A percentile compares a stretch with the other conserved stretches of the same genome.
Conservation (phyloP, 2,797 vertebrate species). For the Naso thynnoides region DNA sequence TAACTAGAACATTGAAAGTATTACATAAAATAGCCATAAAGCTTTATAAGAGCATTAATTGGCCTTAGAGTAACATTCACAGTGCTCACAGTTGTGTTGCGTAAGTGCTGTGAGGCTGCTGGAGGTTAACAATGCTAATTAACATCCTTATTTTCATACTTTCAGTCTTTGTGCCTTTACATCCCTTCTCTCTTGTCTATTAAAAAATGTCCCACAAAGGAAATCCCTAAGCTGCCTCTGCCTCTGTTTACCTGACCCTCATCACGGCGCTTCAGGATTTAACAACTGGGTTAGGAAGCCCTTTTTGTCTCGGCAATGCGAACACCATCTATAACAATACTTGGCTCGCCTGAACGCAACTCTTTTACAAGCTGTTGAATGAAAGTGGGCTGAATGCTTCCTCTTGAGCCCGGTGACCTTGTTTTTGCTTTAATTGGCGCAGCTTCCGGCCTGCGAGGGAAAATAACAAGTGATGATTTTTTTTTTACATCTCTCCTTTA, state of each 20-base stretch:
- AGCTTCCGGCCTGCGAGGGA: constrained; percentile 29
- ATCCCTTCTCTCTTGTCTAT: constrained; percentile 36
- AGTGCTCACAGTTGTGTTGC: constrained; percentile 31
- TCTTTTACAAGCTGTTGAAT: constrained; percentile 43
- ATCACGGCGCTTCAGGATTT: constrained; percentile 39
- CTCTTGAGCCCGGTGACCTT: constrained; percentile 57
- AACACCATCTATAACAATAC: constrained; percentile 38
- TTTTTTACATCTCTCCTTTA: constrained; percentile 6
- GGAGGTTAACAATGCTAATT: constrained; percentile 50
- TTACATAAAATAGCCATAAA: constrained; percentile 18
- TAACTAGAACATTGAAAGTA: constrained; percentile 27
- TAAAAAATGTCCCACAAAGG: constrained; percentile 47
- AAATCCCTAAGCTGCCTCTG: constrained; percentile 44
- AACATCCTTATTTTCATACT: constrained; percentile 56
- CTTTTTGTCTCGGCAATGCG: constrained; percentile 46
- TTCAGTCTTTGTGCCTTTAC: constrained; percentile 28
- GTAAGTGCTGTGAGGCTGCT: constrained; percentile 37
- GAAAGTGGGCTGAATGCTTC: constrained; percentile 45
- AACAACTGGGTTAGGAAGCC: constrained; percentile 43
- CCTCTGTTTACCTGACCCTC: constrained; percentile 54
- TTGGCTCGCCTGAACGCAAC: constrained; percentile 28
- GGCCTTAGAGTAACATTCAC: constrained; percentile 15
- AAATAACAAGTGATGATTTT: constrained; percentile 35
- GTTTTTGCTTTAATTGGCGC: constrained; percentile 63
- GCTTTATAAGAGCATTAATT: constrained; percentile 49